Conservation (phyloP, 2,888 invertebrate genomes). For the Chrysina gloriosa region DNA sequence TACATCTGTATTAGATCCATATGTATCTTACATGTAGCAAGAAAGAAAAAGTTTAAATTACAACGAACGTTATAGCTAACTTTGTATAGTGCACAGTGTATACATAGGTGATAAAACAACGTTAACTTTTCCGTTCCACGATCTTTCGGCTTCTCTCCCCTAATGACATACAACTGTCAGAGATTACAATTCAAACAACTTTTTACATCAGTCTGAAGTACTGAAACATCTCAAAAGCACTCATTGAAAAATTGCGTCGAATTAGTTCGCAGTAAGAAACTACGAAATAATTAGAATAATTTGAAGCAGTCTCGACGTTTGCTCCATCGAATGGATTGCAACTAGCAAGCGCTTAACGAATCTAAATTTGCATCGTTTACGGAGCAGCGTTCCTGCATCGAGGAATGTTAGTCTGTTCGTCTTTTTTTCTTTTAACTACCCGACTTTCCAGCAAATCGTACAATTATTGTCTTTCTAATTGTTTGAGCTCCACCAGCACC, state of each 20-base stretch:
- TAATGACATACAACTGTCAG: too few species aligned
- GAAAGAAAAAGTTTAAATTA: too few species aligned
- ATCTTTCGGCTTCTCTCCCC: too few species aligned
- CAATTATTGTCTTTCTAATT: constrained; percentile 2
- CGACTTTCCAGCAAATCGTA: background rate
- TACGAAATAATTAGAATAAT: constrained; percentile 25
- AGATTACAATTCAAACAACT: too few species aligned
- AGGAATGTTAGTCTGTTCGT: background rate
- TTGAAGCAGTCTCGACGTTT: background rate
- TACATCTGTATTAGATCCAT: too few species aligned
- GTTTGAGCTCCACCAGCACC: background rate
- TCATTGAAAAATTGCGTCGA: constrained; percentile 14
- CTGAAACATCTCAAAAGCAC: too few species aligned
- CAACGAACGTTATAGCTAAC: too few species aligned
- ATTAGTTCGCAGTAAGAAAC: constrained; percentile 1
- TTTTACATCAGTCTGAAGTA: too few species aligned
- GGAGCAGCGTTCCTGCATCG: background rate
- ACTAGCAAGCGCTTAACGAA: background rate
- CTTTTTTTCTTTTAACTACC: background rate
- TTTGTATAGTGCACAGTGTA: too few species aligned
- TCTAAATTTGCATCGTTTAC: background rate
- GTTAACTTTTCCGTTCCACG: too few species aligned
- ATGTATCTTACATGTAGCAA: too few species aligned
- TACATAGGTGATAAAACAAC: too few species aligned
- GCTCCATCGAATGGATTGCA: background rate